Conservation (phyloP, 2,797 vertebrate species). For the Platyrinchus mystaceus region DNA sequence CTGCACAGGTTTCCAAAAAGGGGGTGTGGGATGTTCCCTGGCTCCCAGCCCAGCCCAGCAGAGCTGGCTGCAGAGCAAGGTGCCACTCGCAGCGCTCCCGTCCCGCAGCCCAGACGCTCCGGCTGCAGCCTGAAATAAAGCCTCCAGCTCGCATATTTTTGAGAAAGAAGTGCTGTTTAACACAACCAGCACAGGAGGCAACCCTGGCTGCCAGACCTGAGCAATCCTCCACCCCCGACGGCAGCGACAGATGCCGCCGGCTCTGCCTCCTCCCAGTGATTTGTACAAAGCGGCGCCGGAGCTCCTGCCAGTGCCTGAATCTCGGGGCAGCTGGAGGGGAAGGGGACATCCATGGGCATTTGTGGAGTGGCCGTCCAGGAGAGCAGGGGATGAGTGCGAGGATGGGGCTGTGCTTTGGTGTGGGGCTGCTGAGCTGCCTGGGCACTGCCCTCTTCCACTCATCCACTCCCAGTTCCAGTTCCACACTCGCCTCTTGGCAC, state of each 20-base stretch:
- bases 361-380: neutral
- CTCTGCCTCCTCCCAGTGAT: neutral
- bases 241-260: constrained; percentile 43
- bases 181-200: neutral
- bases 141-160: neutral
- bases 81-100: neutral
- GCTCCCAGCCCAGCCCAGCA: neutral
- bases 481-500: neutral
- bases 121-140: neutral
- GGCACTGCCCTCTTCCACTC: neutral
- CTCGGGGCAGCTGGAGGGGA: constrained; percentile 29
- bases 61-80: neutral
- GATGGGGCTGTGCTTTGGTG: neutral
- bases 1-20: neutral
- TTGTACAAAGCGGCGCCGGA: neutral
- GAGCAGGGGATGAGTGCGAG: neutral
- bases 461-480: neutral
- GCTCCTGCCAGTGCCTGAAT: neutral
- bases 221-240: neutral
- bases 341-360: neutral
- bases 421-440: neutral
- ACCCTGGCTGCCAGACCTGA: neutral
- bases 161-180: neutral
- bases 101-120: neutral
- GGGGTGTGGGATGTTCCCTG: neutral